A percentile compares a stretch with the other conserved stretches of the same genome.
phyloP scores from a whole-genome alignment of 1,140 invertebrate genomes.

The Hyposmocoma kahamanoa region DNA sequence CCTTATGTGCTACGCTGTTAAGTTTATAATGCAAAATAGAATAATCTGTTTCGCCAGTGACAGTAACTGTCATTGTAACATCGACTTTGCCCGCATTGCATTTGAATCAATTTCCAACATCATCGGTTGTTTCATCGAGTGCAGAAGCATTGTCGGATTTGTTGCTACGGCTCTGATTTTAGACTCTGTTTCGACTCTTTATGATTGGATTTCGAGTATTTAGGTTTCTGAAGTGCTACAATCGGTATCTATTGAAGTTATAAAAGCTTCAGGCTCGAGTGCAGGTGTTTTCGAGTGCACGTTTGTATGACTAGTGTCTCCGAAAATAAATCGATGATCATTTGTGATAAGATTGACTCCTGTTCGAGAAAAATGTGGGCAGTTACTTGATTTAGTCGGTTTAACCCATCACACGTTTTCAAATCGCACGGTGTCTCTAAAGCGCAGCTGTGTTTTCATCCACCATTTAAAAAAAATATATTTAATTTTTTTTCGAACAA shows the following conservation, averaged over 20 bases:
- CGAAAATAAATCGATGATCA: constrained; percentile 68
- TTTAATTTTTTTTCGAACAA: too few relatives aligned
- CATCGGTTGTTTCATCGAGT: constrained; percentile 20
- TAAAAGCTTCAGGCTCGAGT: constrained; percentile 67
- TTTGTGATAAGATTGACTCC: constrained; percentile 46
- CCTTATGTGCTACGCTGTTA: constrained; percentile 1
- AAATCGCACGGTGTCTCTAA: too few relatives aligned
- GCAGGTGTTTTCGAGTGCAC: too few relatives aligned
- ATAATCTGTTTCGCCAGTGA: constrained; percentile 13
- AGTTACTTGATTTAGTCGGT: too few relatives aligned
- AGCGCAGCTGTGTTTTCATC: too few relatives aligned
- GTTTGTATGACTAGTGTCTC: constrained; percentile 62
- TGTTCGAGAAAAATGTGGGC: constrained; percentile 17
- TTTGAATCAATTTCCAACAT: constrained; percentile 20
- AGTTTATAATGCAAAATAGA: constrained; percentile 11
- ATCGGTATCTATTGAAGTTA: constrained; percentile 47
- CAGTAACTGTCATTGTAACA: constrained; percentile 10
- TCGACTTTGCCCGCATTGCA: constrained; percentile 9
- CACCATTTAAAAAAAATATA: too few relatives aligned
- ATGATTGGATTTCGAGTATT: too few relatives aligned
- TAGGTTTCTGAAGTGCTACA: constrained; percentile 50
- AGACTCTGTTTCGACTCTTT: too few relatives aligned
- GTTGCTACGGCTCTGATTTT: too few relatives aligned
- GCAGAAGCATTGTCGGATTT: constrained; percentile 27
- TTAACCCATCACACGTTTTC: too few relatives aligned